These are phyloP conservation scores for Zaprionus ornatus DNA, from an alignment of 1,140 invertebrate species.

Conservation along the genomic window DNA sequence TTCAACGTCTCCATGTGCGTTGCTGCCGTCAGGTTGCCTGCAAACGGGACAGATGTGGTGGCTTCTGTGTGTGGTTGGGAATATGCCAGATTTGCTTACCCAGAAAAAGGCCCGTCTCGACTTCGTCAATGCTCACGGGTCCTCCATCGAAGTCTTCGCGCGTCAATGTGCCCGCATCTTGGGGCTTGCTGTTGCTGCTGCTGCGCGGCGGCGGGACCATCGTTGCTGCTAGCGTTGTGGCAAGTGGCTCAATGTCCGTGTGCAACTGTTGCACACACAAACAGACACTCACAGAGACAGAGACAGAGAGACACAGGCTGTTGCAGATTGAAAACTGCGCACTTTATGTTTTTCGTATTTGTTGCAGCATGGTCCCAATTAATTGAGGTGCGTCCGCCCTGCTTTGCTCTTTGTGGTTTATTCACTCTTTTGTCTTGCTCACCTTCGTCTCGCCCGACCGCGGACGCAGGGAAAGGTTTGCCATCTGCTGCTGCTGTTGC, in stretches of 20 bases:
- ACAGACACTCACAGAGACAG: neutral
- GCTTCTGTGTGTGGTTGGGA: no score
- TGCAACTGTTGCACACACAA: constrained; percentile 4
- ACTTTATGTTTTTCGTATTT: neutral
- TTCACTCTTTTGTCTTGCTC: neutral
- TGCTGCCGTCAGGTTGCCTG: constrained; percentile 91
- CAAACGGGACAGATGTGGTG: constrained; percentile 2
- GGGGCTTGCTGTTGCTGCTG: constrained; percentile 34
- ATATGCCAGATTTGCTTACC: constrained; percentile 82
- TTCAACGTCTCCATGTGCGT: constrained; percentile 88
- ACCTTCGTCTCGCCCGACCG: neutral
- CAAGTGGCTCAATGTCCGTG: neutral
- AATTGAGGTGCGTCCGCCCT: neutral
- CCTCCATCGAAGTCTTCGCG: constrained; percentile 86
- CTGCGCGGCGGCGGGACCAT: constrained; percentile 11
- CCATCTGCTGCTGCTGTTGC: neutral
- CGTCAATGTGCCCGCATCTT: constrained; percentile 57
- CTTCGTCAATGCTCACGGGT: constrained; percentile 87
- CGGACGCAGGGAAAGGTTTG: neutral
- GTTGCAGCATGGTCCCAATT: neutral
- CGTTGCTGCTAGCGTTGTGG: neutral
- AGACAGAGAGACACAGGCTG: neutral
- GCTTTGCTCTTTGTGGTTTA: neutral
- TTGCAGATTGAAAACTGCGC: constrained; percentile 1
- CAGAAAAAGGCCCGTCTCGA: constrained; percentile 89